Conservation (phyloP, 2,113 vertebrate species). For the Channa argus region DNA sequence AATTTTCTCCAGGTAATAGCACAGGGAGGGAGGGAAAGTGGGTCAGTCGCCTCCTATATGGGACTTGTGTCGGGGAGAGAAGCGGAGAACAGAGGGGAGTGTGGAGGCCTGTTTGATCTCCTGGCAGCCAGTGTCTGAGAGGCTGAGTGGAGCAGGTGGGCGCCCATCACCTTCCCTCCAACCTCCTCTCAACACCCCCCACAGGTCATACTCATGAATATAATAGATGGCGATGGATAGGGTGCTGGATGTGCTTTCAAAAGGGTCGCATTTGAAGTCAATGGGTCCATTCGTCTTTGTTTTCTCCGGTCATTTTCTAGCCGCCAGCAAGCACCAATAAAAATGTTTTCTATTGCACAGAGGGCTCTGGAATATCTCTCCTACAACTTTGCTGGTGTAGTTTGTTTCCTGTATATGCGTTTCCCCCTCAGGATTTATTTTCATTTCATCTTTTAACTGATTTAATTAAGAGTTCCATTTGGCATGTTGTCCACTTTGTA, state of each 20-base stretch:
- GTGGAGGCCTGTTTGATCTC: conserved; percentile 72
- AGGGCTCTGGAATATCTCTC: conserved; percentile 7
- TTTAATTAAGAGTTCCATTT: conserved; percentile 22
- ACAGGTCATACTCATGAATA: conserved; percentile 74
- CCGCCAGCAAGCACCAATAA: conserved; percentile 54
- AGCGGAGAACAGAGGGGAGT: conserved; percentile 56
- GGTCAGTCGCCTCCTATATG: conserved; percentile 73
- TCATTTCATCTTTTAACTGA: conserved; percentile 10
- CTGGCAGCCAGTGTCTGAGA: conserved; percentile 65
- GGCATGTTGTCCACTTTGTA: conserved; percentile 4
- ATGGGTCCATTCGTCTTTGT: conserved; percentile 71
- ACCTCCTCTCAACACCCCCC: conserved; percentile 8
- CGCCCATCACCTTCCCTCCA: conserved; percentile 34
- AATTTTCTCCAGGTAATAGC: conserved; percentile 75
- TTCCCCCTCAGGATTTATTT: background rate
- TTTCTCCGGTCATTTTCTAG: conserved; percentile 60
- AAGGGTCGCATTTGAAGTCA: conserved; percentile 73
- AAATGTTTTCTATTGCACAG: conserved; percentile 44
- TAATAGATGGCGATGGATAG: conserved; percentile 68
- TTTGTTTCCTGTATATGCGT: conserved; percentile 17
- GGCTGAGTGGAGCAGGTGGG: conserved; percentile 74
- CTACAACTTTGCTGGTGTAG: conserved; percentile 1
- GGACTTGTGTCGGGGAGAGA: conserved; percentile 47
- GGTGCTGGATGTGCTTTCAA: conserved; percentile 59
- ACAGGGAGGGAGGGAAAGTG: conserved; percentile 67